These are phyloP conservation scores for Andrena fulva DNA, from an alignment of 2,888 invertebrate species.

Conservation along the genomic window DNA sequence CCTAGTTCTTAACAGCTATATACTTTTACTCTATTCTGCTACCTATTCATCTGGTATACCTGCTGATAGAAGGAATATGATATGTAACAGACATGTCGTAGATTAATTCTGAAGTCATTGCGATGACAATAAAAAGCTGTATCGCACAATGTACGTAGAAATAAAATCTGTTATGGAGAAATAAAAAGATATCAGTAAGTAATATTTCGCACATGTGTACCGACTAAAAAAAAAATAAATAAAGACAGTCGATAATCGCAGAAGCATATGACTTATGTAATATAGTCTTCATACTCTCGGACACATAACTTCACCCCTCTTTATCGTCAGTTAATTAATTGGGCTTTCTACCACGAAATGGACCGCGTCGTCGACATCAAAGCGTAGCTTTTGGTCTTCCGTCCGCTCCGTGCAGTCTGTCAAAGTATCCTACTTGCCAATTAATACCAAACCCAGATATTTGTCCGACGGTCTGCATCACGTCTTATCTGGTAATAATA, in stretches of 20 bases:
- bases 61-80: no score
- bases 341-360: constrained; percentile 79
- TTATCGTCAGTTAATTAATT: constrained; percentile 81
- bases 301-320: constrained; percentile 57
- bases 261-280: constrained; percentile 33
- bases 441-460: constrained; percentile 82
- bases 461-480: constrained; percentile 73
- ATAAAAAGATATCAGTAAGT: neutral
- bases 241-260: constrained; percentile 8
- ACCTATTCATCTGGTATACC: no score
- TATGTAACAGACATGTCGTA: no score
- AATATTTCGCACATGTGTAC: neutral
- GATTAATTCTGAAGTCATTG: no score
- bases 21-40: no score
- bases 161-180: no score
- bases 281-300: constrained; percentile 52
- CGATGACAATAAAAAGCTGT: no score
- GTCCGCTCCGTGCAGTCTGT: constrained; percentile 68
- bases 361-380: constrained; percentile 81
- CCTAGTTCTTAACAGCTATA: no score
- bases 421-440: constrained; percentile 79
- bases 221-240: neutral
- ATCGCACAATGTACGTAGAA: no score
- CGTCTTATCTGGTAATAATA: constrained; percentile 82
- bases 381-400: constrained; percentile 75